Conservation (phyloP, 37 sponge, comb jelly and placozoan species). For the Eunapius fragilis region DNA sequence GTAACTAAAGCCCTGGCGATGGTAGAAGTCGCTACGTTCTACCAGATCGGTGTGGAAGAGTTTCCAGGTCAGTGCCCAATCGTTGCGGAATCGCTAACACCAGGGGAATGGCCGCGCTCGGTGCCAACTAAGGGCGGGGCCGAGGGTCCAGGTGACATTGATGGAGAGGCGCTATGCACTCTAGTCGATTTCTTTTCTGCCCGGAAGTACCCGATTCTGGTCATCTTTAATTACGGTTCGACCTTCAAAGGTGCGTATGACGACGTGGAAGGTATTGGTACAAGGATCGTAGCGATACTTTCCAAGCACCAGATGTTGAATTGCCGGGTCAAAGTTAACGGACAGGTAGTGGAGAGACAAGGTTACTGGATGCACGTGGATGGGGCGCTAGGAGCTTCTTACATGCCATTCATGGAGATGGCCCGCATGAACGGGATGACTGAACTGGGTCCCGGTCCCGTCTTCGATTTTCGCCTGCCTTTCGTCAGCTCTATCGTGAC, state of each 20-base stretch:
- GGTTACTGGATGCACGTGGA: slow-evolving; percentile 38
- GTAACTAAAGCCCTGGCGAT: slow-evolving; percentile 2
- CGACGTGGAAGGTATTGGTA: not conserved
- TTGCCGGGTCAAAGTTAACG: not conserved
- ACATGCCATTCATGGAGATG: slow-evolving; percentile 24
- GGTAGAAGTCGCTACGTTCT: slow-evolving; percentile 19
- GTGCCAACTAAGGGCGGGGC: not conserved
- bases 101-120: not conserved
- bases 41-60: not conserved
- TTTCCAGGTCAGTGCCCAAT: slow-evolving; percentile 34
- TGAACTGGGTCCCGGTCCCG: not conserved
- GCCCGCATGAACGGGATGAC: not conserved
- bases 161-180: slow-evolving; percentile 1
- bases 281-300: not conserved
- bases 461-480: slow-evolving; percentile 16
- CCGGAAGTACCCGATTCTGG: not conserved
- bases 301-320: slow-evolving; percentile 8
- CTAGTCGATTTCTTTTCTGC: slow-evolving; percentile 11
- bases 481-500: slow-evolving; percentile 19
- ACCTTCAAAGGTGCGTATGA: slow-evolving; percentile 20
- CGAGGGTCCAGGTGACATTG: not conserved
- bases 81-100: not conserved
- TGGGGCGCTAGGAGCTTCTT: slow-evolving; percentile 8
- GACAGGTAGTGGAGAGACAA: not conserved
- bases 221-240: slow-evolving; percentile 4